Conservation (phyloP, 2,113 vertebrate species). For the Todiramphus saurophagus region DNA sequence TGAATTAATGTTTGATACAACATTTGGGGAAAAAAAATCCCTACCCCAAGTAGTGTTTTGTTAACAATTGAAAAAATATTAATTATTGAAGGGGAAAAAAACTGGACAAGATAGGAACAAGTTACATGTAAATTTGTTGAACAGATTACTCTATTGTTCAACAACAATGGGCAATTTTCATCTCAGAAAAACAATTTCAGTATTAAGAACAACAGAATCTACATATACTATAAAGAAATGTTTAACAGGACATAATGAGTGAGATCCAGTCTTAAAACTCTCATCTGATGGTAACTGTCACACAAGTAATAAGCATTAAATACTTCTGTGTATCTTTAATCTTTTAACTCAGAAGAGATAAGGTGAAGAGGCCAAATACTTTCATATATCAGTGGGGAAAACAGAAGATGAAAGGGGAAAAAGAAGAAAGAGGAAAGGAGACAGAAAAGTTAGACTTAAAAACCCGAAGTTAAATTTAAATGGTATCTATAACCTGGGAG, state of each 20-base stretch:
- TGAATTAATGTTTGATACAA: neutral
- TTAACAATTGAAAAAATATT: neutral
- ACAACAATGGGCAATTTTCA: neutral
- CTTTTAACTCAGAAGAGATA: neutral
- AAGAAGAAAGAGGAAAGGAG: neutral
- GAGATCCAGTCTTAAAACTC: neutral
- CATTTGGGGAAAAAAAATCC: neutral
- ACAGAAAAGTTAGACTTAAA: neutral
- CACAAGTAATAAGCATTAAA: neutral
- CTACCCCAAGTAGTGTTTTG: neutral
- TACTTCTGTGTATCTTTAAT: neutral
- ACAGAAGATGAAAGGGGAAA: neutral
- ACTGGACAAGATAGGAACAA: neutral
- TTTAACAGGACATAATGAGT: neutral
- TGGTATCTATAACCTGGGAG: neutral
- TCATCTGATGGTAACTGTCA: neutral
- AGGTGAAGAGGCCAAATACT: neutral
- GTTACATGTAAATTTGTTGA: neutral
- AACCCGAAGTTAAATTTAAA: slow-evolving; percentile 14
- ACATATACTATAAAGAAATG: neutral
- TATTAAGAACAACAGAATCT: slow-evolving; percentile 4
- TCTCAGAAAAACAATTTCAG: neutral
- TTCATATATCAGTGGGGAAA: neutral
- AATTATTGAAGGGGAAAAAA: neutral
- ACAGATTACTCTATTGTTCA: neutral